Percentiles rank a stretch among this genome's conserved stretches.
These are phyloP conservation scores for Ivindomyrus marchei DNA, from an alignment of 2,113 vertebrate species.

Conservation along the genomic window DNA sequence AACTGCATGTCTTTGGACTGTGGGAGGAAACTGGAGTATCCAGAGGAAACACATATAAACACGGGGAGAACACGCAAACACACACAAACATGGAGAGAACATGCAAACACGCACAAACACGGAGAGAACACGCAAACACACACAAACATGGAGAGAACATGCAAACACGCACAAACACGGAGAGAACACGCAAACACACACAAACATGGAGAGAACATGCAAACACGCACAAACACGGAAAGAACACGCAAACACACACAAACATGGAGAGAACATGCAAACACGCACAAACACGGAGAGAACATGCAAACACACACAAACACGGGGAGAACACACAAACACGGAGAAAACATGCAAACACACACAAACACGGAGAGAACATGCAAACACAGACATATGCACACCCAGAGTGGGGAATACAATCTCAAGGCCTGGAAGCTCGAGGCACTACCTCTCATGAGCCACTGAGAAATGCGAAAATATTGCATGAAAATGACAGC, in stretches of 20 bases:
- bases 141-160: too few relatives aligned
- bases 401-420: background rate
- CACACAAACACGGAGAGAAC: background rate
- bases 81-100: background rate
- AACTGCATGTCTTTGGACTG: background rate
- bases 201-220: background rate
- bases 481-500: background rate
- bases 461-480: background rate
- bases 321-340: too few relatives aligned
- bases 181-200: background rate
- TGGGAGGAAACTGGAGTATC: background rate
- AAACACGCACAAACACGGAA: background rate
- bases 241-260: too few relatives aligned
- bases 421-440: constrained; percentile 17
- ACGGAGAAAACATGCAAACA: too few relatives aligned
- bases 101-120: background rate
- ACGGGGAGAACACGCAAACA: background rate
- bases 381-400: background rate
- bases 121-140: too few relatives aligned
- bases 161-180: too few relatives aligned
- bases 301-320: too few relatives aligned
- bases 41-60: background rate
- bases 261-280: too few relatives aligned
- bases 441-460: background rate
- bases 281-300: too few relatives aligned